Evolutionary conservation across 2,888 invertebrate genomes (phyloP).

Genomic region (Peribatodes rhomboidaria): DNA sequence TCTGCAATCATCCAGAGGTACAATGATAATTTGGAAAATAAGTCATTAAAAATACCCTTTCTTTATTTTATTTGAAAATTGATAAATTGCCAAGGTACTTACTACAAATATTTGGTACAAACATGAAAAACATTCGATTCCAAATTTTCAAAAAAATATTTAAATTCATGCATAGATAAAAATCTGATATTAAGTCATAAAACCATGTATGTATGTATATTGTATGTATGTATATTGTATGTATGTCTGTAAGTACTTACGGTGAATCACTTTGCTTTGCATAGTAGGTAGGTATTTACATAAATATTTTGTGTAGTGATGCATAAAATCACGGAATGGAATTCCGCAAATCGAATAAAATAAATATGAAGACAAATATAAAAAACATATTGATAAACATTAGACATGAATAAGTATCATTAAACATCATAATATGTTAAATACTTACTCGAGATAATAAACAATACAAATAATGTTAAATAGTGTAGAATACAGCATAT

Average conservation of each 20-base stretch:
- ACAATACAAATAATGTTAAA: no score
- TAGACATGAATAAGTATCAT: background rate
- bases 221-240: no score
- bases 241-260: background rate
- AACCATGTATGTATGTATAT: background rate
- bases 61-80: background rate
- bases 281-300: no score
- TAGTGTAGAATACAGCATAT: background rate
- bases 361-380: background rate
- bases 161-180: background rate
- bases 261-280: background rate
- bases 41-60: background rate
- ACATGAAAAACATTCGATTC: no score
- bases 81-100: background rate
- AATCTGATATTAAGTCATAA: background rate
- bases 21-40: background rate
- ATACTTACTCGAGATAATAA: no score
- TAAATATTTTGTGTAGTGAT: background rate
- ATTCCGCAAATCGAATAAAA: background rate
- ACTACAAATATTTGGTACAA: background rate
- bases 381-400: background rate
- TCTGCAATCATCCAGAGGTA: constrained; percentile 71
- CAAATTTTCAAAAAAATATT: background rate
- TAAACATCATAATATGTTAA: background rate
- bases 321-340: background rate